Conservation (phyloP, 2,113 vertebrate genomes). For the Vicugna pacos region DNA sequence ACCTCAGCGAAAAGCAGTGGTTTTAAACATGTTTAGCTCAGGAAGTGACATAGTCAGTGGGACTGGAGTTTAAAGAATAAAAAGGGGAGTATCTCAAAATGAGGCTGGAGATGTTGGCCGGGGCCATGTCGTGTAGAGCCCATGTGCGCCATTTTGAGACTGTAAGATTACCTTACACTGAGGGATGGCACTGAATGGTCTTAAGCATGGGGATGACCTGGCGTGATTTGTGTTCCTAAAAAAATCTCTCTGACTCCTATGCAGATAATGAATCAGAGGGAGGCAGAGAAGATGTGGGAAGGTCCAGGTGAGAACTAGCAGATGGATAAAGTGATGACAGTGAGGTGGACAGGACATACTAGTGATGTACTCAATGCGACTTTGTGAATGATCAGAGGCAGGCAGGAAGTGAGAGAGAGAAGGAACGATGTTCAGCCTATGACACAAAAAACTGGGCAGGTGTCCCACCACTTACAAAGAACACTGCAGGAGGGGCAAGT, state of each 20-base stretch:
- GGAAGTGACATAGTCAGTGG: neutral
- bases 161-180: neutral
- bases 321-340: neutral
- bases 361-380: neutral
- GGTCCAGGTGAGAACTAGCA: neutral
- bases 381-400: neutral
- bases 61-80: neutral
- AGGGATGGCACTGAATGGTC: neutral
- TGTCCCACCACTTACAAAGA: neutral
- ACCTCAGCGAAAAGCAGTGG: neutral
- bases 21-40: neutral
- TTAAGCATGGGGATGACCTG: neutral
- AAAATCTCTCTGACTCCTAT: neutral
- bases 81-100: neutral
- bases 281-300: neutral
- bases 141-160: neutral
- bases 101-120: neutral
- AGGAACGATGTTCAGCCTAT: neutral
- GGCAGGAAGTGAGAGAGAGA: neutral
- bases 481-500: neutral
- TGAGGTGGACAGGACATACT: fast-evolving
- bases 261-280: neutral
- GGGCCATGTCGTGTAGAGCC: neutral
- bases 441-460: neutral
- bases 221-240: neutral